Conservation (phyloP, 2,888 invertebrate species). For the Drosophila neotestacea region DNA sequence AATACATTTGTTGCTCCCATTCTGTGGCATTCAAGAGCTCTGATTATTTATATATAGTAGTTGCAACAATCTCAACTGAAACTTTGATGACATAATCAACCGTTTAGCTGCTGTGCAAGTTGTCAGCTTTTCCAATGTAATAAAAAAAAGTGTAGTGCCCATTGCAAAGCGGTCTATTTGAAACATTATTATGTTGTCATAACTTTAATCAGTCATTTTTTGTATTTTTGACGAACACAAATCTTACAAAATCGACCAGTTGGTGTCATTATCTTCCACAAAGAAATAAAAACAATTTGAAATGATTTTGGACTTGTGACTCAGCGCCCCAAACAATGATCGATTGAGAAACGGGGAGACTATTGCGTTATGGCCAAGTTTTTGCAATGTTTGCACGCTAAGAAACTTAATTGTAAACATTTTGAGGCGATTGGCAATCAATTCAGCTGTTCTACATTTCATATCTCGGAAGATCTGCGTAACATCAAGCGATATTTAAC, state of each 20-base stretch:
- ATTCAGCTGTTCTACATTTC: slow-evolving; percentile 7
- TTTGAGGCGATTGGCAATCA: slow-evolving; percentile 7
- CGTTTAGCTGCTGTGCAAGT: slow-evolving; percentile 5
- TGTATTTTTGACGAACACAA: slow-evolving; percentile 11
- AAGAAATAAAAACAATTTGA: slow-evolving; percentile 4
- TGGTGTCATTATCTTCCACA: slow-evolving; percentile 59
- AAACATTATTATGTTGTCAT: slow-evolving; percentile 29
- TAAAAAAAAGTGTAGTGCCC: background rate
- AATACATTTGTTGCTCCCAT: slow-evolving; percentile 19
- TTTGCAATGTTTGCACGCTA: slow-evolving; percentile 13
- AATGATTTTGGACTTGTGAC: slow-evolving; percentile 26
- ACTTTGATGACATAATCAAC: slow-evolving; percentile 33
- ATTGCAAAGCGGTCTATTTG: background rate
- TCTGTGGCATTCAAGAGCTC: slow-evolving; percentile 16
- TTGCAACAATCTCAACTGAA: slow-evolving; percentile 18
- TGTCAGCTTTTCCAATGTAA: slow-evolving; percentile 5
- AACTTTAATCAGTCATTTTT: slow-evolving; percentile 25
- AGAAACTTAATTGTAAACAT: slow-evolving; percentile 4
- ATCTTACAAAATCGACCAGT: slow-evolving; percentile 60
- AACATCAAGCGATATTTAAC: slow-evolving; percentile 7
- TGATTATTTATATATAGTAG: background rate
- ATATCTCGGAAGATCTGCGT: slow-evolving; percentile 6
- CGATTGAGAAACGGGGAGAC: slow-evolving; percentile 16
- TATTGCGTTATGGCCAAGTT: slow-evolving; percentile 13
- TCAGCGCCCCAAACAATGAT: slow-evolving; percentile 31